Evolutionary conservation across 2,888 invertebrate species (phyloP), one percentile per base, ranked within the genome.

Genomic region (Seira ritae): DNA sequence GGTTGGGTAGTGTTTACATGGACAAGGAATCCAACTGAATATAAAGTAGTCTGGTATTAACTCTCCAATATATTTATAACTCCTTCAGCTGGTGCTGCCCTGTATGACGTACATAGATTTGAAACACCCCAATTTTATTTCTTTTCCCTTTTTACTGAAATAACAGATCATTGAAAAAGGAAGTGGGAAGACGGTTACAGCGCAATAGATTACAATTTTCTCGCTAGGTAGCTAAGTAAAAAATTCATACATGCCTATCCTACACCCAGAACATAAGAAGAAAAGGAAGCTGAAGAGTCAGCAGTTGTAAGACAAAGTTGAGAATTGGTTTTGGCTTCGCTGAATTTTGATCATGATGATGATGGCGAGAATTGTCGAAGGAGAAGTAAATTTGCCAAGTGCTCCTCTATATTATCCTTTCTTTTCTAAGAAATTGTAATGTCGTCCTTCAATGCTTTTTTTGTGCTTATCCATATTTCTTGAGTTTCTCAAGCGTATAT

Each of bases 361-460:
- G 80, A 80, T 80, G 74, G 74, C 74, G 74, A 69, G 81, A 75
- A 75, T 81, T 82, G 81, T 82, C 76, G 76, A 70, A 82, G 81
- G 76, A 76, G 81, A 75, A 81, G 81, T 82, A 82, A 82, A 82
- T 82, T 82, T 82, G 76, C 81, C 76, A 82, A 82, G 81, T 82
- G 76, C 81, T 76, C 72, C 76, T 82, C 76, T 82, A 70, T 65
- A 73, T 66, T 67, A 55, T 67, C 71, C 60, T 60, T 8, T 42
- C 42, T 8, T 12, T 42, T n/a, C n/a, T n/a, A n/a, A n/a, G n/a
- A 42, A 42, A 42, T 42, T 42, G 6, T 42, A 8, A n/a, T n/a
- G n/a, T n/a, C n/a, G n/a, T n/a, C n/a, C n/a, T n/a, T n/a, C n/a
- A n/a, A n/a, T n/a, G n/a, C n/a, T n/a, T n/a, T n/a, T n/a, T 73